These are phyloP conservation scores for Helicolenus hilgendorfi DNA, from an alignment of 2,797 vertebrate species.

Conservation along the genomic window DNA sequence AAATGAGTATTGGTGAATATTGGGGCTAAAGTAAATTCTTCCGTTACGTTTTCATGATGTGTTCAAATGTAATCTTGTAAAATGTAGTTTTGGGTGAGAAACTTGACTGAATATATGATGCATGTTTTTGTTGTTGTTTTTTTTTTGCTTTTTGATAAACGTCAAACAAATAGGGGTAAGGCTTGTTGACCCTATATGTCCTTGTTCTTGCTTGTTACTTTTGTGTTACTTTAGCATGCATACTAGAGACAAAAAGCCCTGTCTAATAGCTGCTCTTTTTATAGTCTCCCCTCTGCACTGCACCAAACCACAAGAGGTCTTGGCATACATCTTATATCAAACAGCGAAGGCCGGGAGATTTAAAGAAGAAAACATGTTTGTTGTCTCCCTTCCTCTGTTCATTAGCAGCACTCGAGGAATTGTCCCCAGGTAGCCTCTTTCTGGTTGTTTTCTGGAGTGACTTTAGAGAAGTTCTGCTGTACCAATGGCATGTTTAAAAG, in stretches of 20 bases:
- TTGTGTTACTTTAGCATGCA: conserved; percentile 43
- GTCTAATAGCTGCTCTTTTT: conserved; percentile 63
- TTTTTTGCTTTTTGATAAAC: conserved; percentile 35
- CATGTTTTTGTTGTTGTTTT: not conserved
- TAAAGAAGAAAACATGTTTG: conserved; percentile 82
- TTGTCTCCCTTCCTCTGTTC: conserved; percentile 79
- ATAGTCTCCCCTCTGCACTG: conserved; percentile 56
- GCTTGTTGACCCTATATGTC: conserved; percentile 22
- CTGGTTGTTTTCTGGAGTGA: conserved; percentile 82
- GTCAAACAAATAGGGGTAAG: conserved; percentile 80
- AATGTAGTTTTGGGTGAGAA: too few relatives aligned
- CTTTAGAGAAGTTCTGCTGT: conserved; percentile 76
- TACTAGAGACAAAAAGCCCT: conserved; percentile 48
- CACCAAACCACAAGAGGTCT: conserved; percentile 71
- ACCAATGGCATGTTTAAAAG: conserved; percentile 85
- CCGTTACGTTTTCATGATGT: too few relatives aligned
- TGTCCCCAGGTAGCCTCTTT: conserved; percentile 78
- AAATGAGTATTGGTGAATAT: too few relatives aligned
- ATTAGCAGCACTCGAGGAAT: conserved; percentile 83
- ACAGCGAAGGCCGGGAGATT: conserved; percentile 81
- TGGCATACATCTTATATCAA: conserved; percentile 79
- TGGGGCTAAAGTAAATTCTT: too few relatives aligned
- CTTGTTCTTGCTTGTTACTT: conserved; percentile 28
- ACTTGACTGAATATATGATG: fast-evolving
- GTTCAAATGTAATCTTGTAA: too few relatives aligned